Evolutionary conservation across 2,113 vertebrate species (phyloP).

Genomic region (Leptocoma aspasia): DNA sequence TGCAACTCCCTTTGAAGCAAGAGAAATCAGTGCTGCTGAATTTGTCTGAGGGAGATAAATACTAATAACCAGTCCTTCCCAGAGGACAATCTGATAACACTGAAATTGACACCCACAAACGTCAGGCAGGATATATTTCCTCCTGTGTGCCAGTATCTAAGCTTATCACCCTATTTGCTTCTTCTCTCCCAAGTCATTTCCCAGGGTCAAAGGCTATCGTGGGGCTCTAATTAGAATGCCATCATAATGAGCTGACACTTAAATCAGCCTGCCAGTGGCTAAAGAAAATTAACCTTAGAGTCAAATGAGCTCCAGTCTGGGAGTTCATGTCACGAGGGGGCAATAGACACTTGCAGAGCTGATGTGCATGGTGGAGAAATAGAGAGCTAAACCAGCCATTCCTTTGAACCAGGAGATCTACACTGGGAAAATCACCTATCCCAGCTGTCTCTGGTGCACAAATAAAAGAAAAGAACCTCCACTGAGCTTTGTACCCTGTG

Average conservation of each 20-base stretch:
- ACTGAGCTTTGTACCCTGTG: not conserved
- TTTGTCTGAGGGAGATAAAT: conserved; percentile 48
- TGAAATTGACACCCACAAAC: conserved; percentile 26
- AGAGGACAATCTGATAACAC: conserved; percentile 52
- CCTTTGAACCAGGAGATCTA: not conserved
- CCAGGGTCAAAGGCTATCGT: conserved; percentile 40
- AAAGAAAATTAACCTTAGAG: conserved; percentile 62
- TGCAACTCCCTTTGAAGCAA: conserved; percentile 28
- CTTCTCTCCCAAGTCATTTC: conserved; percentile 52
- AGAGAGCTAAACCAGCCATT: not conserved
- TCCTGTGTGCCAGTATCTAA: not conserved
- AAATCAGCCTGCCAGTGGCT: conserved; percentile 54
- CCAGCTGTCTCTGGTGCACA: not conserved
- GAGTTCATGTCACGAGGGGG: conserved; percentile 9
- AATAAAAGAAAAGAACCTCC: not conserved
- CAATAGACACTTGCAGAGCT: not conserved
- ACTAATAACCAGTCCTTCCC: conserved; percentile 49
- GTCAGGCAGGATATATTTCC: conserved; percentile 15
- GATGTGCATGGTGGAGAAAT: not conserved
- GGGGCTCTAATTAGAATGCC: conserved; percentile 62
- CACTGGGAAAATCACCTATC: not conserved
- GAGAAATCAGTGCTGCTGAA: not conserved
- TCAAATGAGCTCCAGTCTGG: conserved; percentile 33
- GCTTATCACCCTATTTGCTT: conserved; percentile 40
- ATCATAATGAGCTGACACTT: conserved; percentile 57